phyloP scores from a whole-genome alignment of 2,797 vertebrate genomes.

The Anabas testudineus region DNA sequence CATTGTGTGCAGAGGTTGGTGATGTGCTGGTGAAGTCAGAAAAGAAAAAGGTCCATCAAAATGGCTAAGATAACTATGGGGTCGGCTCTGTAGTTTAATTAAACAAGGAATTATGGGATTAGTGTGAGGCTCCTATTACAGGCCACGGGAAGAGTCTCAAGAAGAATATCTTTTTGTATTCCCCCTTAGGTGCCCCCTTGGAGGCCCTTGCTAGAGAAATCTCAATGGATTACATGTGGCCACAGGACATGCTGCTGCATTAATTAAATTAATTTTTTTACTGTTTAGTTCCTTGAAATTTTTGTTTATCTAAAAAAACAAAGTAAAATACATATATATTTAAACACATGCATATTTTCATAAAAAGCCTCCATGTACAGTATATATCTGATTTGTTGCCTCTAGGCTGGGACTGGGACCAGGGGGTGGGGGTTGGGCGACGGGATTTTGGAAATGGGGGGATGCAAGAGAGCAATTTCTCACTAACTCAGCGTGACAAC shows the following conservation, averaged over 20 bases:
- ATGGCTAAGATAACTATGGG: slow-evolving; percentile 72
- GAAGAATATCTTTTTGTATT: slow-evolving; percentile 82
- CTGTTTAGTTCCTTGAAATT: slow-evolving; percentile 70
- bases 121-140: slow-evolving; percentile 82
- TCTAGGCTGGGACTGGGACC: slow-evolving; percentile 24
- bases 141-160: slow-evolving; percentile 81
- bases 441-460: no score
- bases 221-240: slow-evolving; percentile 84
- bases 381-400: slow-evolving; percentile 34
- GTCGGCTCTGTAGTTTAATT: slow-evolving; percentile 86
- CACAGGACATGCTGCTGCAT: slow-evolving; percentile 83
- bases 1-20: slow-evolving; percentile 26
- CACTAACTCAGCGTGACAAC: slow-evolving; percentile 78
- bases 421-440: slow-evolving; percentile 13
- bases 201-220: slow-evolving; percentile 79
- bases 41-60: slow-evolving; percentile 72
- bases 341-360: slow-evolving; percentile 22
- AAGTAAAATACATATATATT: slow-evolving; percentile 41
- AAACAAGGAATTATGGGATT: slow-evolving; percentile 91
- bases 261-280: slow-evolving; percentile 85
- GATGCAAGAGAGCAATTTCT: slow-evolving; percentile 76
- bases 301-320: slow-evolving; percentile 59
- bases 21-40: slow-evolving; percentile 50
- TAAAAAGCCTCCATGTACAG: slow-evolving; percentile 18
- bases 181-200: slow-evolving; percentile 39